Conservation (phyloP, 2,888 invertebrate genomes). For the Drosophila engyochracea region DNA sequence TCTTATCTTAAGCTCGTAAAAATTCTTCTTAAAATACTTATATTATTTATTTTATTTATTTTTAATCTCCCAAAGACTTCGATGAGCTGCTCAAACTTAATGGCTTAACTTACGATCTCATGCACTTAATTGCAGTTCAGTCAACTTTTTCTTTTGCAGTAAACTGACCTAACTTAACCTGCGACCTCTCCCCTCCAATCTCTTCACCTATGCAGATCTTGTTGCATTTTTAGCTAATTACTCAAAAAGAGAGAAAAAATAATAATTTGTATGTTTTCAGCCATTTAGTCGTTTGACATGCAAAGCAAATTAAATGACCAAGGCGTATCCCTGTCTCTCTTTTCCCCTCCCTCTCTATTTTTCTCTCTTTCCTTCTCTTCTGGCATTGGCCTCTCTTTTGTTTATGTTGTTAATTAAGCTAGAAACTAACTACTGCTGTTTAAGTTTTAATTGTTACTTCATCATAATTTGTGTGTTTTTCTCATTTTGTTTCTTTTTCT, state of each 20-base stretch:
- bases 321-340: slow-evolving; percentile 3
- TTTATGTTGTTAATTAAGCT: slow-evolving; percentile 73
- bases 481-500: not conserved
- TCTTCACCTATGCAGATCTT: not conserved
- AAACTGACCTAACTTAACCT: slow-evolving; percentile 25
- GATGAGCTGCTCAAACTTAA: not conserved
- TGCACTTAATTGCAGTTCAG: slow-evolving; percentile 22
- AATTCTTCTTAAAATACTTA: not conserved
- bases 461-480: slow-evolving; percentile 53
- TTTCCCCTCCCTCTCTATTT: not conserved
- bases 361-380: not conserved
- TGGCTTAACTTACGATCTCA: not conserved
- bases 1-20: not conserved
- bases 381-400: slow-evolving; percentile 40
- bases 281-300: slow-evolving; percentile 29
- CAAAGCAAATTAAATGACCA: slow-evolving; percentile 27
- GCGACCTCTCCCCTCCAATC: not conserved
- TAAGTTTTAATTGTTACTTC: slow-evolving; percentile 74
- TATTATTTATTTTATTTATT: not conserved
- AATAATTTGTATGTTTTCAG: slow-evolving; percentile 7
- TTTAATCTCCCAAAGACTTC: not conserved
- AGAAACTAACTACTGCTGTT: slow-evolving; percentile 67
- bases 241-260: slow-evolving; percentile 9
- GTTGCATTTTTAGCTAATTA: slow-evolving; percentile 44
- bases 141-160: slow-evolving; percentile 23